Conservation (phyloP, 2,888 invertebrate genomes). For the Cyrtodaria siliqua region DNA sequence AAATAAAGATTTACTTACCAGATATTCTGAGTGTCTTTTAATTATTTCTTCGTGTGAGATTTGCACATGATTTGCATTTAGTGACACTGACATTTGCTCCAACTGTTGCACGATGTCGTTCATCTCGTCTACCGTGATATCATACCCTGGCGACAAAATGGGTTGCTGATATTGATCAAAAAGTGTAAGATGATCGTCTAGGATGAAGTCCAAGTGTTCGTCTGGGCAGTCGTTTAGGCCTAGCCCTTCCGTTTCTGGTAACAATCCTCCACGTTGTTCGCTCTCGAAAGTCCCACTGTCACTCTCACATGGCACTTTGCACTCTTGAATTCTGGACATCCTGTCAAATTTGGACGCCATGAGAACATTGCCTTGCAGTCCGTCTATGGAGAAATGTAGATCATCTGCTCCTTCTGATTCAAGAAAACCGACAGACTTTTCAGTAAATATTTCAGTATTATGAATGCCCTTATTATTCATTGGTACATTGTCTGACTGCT, state of each 20-base stretch:
- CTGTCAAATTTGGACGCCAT: background rate
- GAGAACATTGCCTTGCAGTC: background rate
- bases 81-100: background rate
- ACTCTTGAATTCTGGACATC: background rate
- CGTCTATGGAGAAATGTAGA: background rate
- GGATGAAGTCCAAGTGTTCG: background rate
- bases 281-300: no score
- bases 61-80: conserved; percentile 6
- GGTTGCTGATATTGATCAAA: conserved; percentile 5
- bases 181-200: background rate
- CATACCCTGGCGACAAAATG: conserved; percentile 1
- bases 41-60: conserved; percentile 38
- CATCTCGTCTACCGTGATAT: conserved; percentile 5
- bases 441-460: no score
- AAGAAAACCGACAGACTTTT: no score
- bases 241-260: no score
- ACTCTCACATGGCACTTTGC: background rate
- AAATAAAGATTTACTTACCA: conserved; percentile 47
- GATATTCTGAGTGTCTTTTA: conserved; percentile 32
- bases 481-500: no score
- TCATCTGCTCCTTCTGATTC: no score
- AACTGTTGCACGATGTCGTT: conserved; percentile 8
- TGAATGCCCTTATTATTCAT: no score
- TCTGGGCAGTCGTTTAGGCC: background rate
- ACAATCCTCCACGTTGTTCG: background rate